Evolutionary conservation across 2,113 vertebrate genomes (phyloP).

Genomic region (Rallus limicola): DNA sequence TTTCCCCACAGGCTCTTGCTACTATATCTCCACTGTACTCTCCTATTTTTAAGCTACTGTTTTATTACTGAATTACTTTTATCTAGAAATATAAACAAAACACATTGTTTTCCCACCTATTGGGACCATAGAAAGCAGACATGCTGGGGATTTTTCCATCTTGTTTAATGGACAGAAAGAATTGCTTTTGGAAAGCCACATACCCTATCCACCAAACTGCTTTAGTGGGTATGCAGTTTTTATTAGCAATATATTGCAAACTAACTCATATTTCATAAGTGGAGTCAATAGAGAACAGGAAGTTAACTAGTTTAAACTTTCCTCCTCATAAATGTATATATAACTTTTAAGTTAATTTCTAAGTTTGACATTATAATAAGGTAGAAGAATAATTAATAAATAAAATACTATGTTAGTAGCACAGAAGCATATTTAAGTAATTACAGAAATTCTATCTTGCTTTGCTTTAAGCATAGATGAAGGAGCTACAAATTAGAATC

Average conservation of each 20-base stretch:
- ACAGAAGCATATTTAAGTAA: not conserved
- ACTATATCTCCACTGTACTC: not conserved
- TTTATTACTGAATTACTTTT: not conserved
- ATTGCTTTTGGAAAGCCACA: not conserved
- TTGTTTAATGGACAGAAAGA: not conserved
- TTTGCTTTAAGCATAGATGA: not conserved
- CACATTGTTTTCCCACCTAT: not conserved
- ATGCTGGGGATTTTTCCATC: not conserved
- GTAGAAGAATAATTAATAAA: not conserved
- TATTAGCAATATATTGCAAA: not conserved
- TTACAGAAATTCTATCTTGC: not conserved
- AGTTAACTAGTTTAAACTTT: not conserved
- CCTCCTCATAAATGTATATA: not conserved
- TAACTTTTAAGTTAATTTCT: not conserved
- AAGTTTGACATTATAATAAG: not conserved
- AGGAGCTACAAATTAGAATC: slow-evolving; percentile 26
- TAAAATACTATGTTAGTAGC: not conserved
- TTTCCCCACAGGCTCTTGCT: not conserved
- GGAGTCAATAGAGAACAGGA: not conserved
- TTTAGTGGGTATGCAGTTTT: not conserved
- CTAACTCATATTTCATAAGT: not conserved
- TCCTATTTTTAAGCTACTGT: not conserved
- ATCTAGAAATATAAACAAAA: not conserved
- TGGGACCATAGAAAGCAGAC: not conserved
- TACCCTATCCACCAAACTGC: not conserved